Evolutionary conservation across 2,113 vertebrate species (phyloP).

Genomic region (Ornithorhynchus anatinus): DNA sequence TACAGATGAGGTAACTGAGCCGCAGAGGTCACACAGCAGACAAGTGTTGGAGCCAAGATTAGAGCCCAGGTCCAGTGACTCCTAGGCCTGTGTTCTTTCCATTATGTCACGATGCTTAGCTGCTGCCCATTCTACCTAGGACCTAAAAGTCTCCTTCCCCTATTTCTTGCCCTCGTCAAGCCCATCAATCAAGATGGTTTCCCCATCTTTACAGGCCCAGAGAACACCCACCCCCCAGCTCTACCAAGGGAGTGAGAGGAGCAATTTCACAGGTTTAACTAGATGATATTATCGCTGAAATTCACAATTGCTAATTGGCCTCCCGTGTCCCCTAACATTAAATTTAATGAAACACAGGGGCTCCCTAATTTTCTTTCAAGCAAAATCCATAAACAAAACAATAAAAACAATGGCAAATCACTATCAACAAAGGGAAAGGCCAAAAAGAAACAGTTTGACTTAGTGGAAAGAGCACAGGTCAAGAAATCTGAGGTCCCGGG

Average conservation of each 20-base stretch:
- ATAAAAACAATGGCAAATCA: slow-evolving; percentile 44
- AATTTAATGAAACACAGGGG: slow-evolving; percentile 55
- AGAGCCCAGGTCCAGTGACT: no score
- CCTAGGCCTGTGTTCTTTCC: no score
- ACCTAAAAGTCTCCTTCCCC: no score
- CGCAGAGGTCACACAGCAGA: no score
- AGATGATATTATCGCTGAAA: slow-evolving; percentile 58
- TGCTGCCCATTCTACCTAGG: no score
- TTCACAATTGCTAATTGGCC: slow-evolving; percentile 62
- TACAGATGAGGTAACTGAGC: no score
- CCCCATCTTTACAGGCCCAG: slow-evolving; percentile 32
- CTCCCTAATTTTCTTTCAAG: slow-evolving; percentile 28
- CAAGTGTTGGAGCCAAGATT: no score
- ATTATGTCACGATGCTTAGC: no score
- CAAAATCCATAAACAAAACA: slow-evolving; percentile 48
- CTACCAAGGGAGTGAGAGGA: slow-evolving; percentile 47
- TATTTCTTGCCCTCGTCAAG: no score
- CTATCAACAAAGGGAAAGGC: slow-evolving; percentile 17
- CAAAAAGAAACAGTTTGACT: neutral
- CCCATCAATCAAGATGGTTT: no score
- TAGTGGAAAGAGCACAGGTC: neutral
- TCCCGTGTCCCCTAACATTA: slow-evolving; percentile 56
- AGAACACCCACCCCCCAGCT: slow-evolving; percentile 24
- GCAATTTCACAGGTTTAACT: slow-evolving; percentile 64
- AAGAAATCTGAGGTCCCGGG: neutral